These are phyloP conservation scores for Euplagia quadripunctaria DNA, from an alignment of 2,888 invertebrate species.

Conservation along the genomic window DNA sequence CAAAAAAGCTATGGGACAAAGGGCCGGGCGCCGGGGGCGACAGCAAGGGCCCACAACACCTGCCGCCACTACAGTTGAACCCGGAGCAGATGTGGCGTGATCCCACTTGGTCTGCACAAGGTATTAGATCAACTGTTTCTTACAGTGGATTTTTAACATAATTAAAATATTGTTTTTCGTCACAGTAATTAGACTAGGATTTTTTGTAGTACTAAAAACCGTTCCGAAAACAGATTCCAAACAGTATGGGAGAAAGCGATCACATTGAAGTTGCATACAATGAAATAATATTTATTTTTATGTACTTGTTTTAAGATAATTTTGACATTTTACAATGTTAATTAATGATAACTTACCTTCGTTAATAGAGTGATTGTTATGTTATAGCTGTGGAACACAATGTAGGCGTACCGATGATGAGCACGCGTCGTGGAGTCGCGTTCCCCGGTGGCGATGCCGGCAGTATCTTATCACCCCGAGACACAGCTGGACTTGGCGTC, in stretches of 20 bases:
- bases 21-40: conserved; percentile 90
- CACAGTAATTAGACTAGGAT: too few species aligned
- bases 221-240: too few species aligned
- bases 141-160: conserved; percentile 6
- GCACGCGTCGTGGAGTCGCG: conserved; percentile 90
- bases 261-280: too few species aligned
- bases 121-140: conserved; percentile 68
- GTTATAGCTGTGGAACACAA: conserved; percentile 79
- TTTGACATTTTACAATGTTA: background rate
- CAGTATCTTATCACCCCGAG: conserved; percentile 92
- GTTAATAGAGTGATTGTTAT: background rate
- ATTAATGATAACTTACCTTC: background rate
- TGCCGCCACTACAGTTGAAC: conserved; percentile 91
- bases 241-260: too few species aligned
- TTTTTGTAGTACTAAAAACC: too few species aligned
- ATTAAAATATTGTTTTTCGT: background rate
- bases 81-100: conserved; percentile 96
- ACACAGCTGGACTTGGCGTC: conserved; percentile 97
- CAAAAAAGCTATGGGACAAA: conserved; percentile 97
- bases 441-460: conserved; percentile 89
- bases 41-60: conserved; percentile 92
- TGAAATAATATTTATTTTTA: too few species aligned
- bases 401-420: conserved; percentile 88
- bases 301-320: background rate
- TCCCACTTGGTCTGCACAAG: conserved; percentile 97